Base-by-base conservation (phyloP, 2,888 invertebrate genomes). In the Reticulitermes lucifugus region DNA sequence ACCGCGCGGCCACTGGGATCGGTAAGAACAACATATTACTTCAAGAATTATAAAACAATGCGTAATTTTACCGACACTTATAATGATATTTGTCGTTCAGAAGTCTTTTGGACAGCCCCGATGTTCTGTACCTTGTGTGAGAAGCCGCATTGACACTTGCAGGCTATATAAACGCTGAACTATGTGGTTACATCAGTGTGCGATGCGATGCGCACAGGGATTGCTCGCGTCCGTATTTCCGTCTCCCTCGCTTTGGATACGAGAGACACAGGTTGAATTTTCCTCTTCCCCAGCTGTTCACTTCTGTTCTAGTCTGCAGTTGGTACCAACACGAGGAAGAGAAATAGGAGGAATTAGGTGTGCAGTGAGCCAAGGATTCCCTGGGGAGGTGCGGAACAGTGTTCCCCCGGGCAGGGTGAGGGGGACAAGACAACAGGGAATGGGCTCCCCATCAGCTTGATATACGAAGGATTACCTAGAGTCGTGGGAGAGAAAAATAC, bases 341-440 rank as follows among this genome's bases (percentile, higher is more conserved):
- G 84, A 84, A 84, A 84, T 79, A 77, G 84, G 79, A 60, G 65
- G 84, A 84, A 84, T 84, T 84, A 84, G 79, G 79, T 41, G 79
- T n/a, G 79, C 79, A 75, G 55, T 79, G 84, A 84, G 84, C 84
- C 84, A 35, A 55, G 84, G 29, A 55, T n/a, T 84, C 79, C 84
- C 84, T 14, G 6, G 65, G 79, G 84, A 14, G 25, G 46, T 25
- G 35, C n/a, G 46, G 71, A n/a, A 29, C 14, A 81, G 59, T 2
- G n/a, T 10, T 25, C 22, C 41, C 35, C 55, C 12, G 55, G 65
- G 25, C 65, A 65, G 65, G 65, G 25, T 14, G 60, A 41, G 81
- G 73, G 73, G 18, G 71, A 41, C 73, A 41, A 73, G 73, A 73
- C 73, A 73, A 73, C 73, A 73, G 73, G 41, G 41, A 73, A 73